Conservation (phyloP, 1,140 invertebrate genomes). For the Bombus waltoni region DNA sequence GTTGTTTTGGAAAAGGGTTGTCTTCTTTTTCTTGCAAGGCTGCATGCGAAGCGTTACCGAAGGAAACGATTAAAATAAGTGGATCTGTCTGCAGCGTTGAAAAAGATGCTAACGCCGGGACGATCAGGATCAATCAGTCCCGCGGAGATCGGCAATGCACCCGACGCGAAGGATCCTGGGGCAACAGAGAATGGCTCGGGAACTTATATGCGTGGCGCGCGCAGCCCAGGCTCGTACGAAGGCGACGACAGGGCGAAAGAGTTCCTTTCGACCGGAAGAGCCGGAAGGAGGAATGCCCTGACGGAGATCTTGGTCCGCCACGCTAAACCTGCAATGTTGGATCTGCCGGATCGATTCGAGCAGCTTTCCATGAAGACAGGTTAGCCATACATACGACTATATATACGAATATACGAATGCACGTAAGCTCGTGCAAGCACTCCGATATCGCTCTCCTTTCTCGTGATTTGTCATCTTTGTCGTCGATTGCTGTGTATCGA, state of each 20-base stretch:
- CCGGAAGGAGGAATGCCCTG: constrained; percentile 90
- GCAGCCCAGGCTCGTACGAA: constrained; percentile 68
- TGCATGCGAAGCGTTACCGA: too few relatives aligned
- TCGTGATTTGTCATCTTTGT: too few relatives aligned
- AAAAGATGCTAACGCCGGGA: constrained; percentile 78
- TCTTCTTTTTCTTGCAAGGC: too few relatives aligned
- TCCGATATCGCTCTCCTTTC: too few relatives aligned
- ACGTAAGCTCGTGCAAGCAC: too few relatives aligned
- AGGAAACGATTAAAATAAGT: not conserved
- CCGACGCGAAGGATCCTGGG: constrained; percentile 22
- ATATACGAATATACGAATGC: too few relatives aligned
- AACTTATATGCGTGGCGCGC: not conserved
- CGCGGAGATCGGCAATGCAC: constrained; percentile 78
- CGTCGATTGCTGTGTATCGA: too few relatives aligned
- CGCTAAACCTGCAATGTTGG: constrained; percentile 86
- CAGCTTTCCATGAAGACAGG: constrained; percentile 83
- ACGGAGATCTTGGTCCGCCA: constrained; percentile 88
- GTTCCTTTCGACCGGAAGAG: constrained; percentile 90
- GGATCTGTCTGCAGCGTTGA: constrained; percentile 62
- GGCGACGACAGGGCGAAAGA: constrained; percentile 83
- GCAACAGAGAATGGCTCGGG: constrained; percentile 63
- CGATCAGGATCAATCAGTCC: constrained; percentile 73
- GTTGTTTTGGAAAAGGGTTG: too few relatives aligned
- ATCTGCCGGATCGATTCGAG: constrained; percentile 87
- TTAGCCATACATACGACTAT: not conserved